A percentile compares a stretch with the other conserved stretches of the same genome.
Evolutionary conservation across 2,113 vertebrate species (phyloP).

Genomic region (Perca flavescens): DNA sequence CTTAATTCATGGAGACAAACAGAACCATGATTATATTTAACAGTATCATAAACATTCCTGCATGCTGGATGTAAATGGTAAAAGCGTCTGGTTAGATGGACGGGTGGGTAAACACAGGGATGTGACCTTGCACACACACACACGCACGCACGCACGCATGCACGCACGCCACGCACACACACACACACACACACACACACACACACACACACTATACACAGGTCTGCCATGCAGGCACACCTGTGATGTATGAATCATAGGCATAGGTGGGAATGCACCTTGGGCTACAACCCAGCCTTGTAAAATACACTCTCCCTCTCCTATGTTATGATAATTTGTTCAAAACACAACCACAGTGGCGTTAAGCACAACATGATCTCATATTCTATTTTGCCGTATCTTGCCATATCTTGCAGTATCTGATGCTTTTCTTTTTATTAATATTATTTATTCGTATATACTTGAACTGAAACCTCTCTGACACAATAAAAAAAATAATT

Average conservation of each 20-base stretch:
- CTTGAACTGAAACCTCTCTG: not conserved
- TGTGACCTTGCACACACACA: slow-evolving; percentile 33
- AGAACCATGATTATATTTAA: slow-evolving; percentile 73
- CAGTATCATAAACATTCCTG: slow-evolving; percentile 76
- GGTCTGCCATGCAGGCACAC: slow-evolving; percentile 46
- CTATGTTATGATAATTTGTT: not conserved
- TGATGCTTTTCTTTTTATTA: not conserved
- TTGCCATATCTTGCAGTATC: not conserved
- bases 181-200: not conserved
- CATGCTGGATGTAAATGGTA: slow-evolving; percentile 51
- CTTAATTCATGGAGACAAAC: slow-evolving; percentile 73
- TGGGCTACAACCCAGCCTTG: slow-evolving; percentile 21
- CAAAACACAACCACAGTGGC: slow-evolving; percentile 3
- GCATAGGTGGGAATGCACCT: slow-evolving; percentile 47
- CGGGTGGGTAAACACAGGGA: slow-evolving; percentile 44
- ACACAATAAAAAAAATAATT: not conserved
- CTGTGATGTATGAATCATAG: slow-evolving; percentile 36
- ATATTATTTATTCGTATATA: not conserved
- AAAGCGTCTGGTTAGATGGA: slow-evolving; percentile 49
- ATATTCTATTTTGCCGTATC: not conserved
- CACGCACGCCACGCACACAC: not conserved
- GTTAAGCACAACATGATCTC: not conserved
- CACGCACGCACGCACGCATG: not conserved
- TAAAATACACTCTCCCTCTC: slow-evolving; percentile 30
- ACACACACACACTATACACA: slow-evolving; percentile 14